Percentiles rank a stretch among this genome's conserved stretches.
Conservation (phyloP, 2,797 vertebrate genomes). For the Pterois miles region DNA sequence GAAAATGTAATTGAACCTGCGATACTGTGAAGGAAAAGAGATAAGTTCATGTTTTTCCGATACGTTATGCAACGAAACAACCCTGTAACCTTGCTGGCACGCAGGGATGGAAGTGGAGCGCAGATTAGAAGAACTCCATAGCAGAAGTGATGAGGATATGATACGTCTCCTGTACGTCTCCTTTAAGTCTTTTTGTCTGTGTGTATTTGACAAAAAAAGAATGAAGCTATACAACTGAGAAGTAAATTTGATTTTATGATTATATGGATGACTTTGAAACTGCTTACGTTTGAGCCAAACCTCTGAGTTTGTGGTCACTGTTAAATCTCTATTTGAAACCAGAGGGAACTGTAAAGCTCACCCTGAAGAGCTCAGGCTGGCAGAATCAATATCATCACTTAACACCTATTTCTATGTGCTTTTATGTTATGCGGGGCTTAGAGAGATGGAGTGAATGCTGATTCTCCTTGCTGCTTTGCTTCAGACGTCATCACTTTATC, state of each 20-base stretch:
- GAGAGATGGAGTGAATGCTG: not conserved
- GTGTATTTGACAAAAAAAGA: not conserved
- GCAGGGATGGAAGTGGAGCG: not conserved
- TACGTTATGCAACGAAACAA: not conserved
- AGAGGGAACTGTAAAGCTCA: constrained; percentile 17
- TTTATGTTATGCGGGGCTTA: not conserved
- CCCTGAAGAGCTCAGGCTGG: constrained; percentile 1
- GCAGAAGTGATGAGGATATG: not conserved
- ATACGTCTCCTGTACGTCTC: too few relatives aligned
- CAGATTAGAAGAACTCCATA: not conserved
- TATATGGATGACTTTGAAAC: not conserved
- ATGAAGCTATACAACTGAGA: not conserved
- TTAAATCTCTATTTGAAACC: not conserved
- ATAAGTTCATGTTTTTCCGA: not conserved
- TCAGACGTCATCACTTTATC: not conserved
- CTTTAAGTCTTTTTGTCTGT: not conserved
- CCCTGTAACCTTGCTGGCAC: not conserved
- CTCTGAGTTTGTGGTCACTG: not conserved
- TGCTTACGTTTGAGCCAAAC: not conserved
- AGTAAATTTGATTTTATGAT: not conserved
- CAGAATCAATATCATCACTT: constrained; percentile 30
- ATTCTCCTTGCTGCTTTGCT: constrained; percentile 7
- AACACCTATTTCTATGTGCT: constrained; percentile 12
- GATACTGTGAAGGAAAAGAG: not conserved
- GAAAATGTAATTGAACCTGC: not conserved